phyloP scores from a whole-genome alignment of 2,113 vertebrate genomes.

The Heteronetta atricapilla region DNA sequence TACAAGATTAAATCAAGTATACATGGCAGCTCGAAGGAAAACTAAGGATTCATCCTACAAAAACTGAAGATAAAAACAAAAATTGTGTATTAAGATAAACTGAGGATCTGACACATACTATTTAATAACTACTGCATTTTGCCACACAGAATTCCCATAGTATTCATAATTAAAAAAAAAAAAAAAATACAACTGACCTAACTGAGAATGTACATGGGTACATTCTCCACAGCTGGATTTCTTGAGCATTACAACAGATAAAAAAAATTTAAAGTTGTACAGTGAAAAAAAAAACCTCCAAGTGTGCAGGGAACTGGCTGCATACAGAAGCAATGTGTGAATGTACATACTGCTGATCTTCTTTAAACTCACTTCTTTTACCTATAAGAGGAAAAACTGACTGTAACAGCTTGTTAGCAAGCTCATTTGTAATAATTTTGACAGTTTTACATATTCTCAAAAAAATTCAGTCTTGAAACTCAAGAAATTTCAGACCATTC shows the following conservation, averaged over 20 bases:
- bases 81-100: background rate
- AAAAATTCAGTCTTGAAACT: constrained; percentile 3
- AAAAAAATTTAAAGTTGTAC: background rate
- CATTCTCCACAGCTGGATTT: no score
- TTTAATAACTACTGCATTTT: background rate
- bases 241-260: background rate
- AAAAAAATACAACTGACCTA: background rate
- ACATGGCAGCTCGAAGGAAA: background rate
- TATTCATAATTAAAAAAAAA: background rate
- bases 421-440: background rate
- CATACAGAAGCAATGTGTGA: background rate
- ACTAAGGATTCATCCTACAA: background rate
- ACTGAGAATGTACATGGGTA: background rate
- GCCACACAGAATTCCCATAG: background rate
- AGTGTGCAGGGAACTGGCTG: background rate
- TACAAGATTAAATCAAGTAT: background rate
- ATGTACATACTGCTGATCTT: background rate
- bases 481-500: background rate
- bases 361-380: background rate
- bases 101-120: background rate
- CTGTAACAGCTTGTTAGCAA: background rate
- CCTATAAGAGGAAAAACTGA: background rate
- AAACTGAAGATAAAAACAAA: background rate
- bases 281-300: background rate
- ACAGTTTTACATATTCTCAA: background rate